phyloP scores from a whole-genome alignment of 2,888 invertebrate genomes.

The Pseudoips prasinana region DNA sequence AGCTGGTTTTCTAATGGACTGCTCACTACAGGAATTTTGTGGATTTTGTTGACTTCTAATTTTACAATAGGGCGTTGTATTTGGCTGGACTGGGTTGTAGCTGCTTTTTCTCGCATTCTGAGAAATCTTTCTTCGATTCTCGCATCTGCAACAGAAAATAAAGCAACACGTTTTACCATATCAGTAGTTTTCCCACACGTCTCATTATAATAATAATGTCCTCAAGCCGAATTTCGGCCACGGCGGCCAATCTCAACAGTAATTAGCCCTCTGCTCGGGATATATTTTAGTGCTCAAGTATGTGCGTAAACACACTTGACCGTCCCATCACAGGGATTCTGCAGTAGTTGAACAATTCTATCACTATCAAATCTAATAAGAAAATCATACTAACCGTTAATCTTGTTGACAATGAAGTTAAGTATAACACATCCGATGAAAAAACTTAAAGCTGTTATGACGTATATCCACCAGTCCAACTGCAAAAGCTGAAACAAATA shows the following conservation, averaged over 20 bases:
- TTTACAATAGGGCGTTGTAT: conserved; percentile 30
- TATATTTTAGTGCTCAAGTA: too few species aligned
- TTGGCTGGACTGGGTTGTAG: conserved; percentile 43
- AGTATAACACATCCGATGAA: conserved; percentile 44
- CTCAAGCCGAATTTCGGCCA: too few species aligned
- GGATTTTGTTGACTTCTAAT: conserved; percentile 17
- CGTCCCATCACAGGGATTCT: too few species aligned
- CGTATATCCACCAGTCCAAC: conserved; percentile 56
- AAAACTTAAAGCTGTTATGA: conserved; percentile 35
- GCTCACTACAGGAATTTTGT: conserved; percentile 6
- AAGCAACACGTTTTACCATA: too few species aligned
- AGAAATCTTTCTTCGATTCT: conserved; percentile 45
- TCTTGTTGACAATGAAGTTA: conserved; percentile 58
- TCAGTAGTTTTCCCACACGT: too few species aligned
- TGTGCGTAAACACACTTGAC: too few species aligned
- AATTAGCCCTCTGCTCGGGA: too few species aligned
- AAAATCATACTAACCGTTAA: conserved; percentile 45
- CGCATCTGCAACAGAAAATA: conserved; percentile 42
- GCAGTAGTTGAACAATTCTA: too few species aligned
- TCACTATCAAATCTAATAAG: too few species aligned
- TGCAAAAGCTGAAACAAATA: conserved; percentile 21
- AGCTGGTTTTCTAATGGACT: conserved; percentile 6
- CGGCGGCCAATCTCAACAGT: too few species aligned
- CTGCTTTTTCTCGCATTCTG: conserved; percentile 33
- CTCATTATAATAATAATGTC: too few species aligned